These are phyloP conservation scores for Clostera curtula DNA, from an alignment of 2,888 invertebrate genomes.

Conservation along the genomic window DNA sequence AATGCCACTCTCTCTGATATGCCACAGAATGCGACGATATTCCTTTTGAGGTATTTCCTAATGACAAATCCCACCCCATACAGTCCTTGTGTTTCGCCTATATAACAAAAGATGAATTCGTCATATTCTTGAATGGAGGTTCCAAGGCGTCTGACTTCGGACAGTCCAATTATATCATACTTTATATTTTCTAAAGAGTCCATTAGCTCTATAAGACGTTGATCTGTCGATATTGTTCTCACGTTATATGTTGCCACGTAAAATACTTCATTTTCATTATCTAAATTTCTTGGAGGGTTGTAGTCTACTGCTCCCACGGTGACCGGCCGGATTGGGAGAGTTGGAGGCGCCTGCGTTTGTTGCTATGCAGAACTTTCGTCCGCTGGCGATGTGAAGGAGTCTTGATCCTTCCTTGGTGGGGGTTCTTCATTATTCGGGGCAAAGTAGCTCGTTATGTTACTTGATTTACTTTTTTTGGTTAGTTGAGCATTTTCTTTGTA, in stretches of 20 bases:
- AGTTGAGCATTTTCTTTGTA: neutral
- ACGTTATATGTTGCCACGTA: constrained; percentile 1
- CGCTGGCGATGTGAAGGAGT: neutral
- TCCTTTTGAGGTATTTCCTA: neutral
- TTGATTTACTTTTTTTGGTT: neutral
- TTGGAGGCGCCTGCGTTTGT: neutral
- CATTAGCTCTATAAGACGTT: constrained; percentile 5
- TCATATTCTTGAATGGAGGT: neutral
- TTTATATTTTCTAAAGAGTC: constrained; percentile 2
- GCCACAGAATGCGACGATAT: neutral
- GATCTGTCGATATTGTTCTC: neutral
- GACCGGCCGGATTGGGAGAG: constrained; percentile 2
- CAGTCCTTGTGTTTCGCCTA: neutral
- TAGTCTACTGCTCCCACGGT: constrained; percentile 3
- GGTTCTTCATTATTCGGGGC: too few relatives aligned
- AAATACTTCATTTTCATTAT: neutral
- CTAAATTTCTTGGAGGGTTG: constrained; percentile 1
- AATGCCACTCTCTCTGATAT: neutral
- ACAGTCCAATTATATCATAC: constrained; percentile 4
- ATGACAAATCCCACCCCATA: constrained; percentile 1
- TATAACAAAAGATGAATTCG: neutral
- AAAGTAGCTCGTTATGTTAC: neutral
- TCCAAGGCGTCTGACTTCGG: constrained; percentile 2
- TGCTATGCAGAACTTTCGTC: neutral
- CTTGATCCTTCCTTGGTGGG: too few relatives aligned